Evolutionary conservation across 1,140 invertebrate species (phyloP).

Genomic region (Lordiphosa collinella): DNA sequence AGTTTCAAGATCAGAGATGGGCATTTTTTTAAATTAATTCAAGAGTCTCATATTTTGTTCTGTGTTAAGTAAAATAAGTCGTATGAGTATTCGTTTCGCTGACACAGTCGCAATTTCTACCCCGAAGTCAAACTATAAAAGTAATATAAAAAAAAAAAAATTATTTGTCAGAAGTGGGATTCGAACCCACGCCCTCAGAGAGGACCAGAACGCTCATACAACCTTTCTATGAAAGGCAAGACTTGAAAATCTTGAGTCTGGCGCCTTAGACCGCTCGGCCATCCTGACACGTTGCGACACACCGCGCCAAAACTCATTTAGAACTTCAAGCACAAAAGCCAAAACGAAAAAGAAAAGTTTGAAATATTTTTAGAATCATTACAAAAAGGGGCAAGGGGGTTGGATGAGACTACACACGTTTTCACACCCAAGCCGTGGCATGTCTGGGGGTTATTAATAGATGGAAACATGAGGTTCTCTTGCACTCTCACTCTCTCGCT

Average conservation of each 20-base stretch:
- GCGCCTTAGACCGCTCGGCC: slow-evolving; percentile 86
- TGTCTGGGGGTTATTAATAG: slow-evolving; percentile 65
- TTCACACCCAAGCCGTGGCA: slow-evolving; percentile 56
- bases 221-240: slow-evolving; percentile 57
- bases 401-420: slow-evolving; percentile 42
- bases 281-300: slow-evolving; percentile 81
- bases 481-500: not conserved
- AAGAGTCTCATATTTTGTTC: too few relatives aligned
- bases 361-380: not conserved
- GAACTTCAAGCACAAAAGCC: not conserved
- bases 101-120: too few relatives aligned
- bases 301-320: slow-evolving; percentile 82
- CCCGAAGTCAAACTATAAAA: slow-evolving; percentile 10
- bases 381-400: slow-evolving; percentile 3
- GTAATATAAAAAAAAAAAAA: slow-evolving; percentile 79
- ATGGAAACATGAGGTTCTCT: slow-evolving; percentile 1
- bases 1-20: too few relatives aligned
- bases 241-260: slow-evolving; percentile 82
- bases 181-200: slow-evolving; percentile 92
- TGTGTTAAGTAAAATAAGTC: too few relatives aligned
- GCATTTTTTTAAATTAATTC: too few relatives aligned
- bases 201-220: slow-evolving; percentile 86
- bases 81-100: too few relatives aligned
- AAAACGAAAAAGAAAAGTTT: too few relatives aligned
- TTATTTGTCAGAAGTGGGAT: slow-evolving; percentile 90